phyloP scores from a whole-genome alignment of 2,113 vertebrate species.

The Empidonax alnorum region DNA sequence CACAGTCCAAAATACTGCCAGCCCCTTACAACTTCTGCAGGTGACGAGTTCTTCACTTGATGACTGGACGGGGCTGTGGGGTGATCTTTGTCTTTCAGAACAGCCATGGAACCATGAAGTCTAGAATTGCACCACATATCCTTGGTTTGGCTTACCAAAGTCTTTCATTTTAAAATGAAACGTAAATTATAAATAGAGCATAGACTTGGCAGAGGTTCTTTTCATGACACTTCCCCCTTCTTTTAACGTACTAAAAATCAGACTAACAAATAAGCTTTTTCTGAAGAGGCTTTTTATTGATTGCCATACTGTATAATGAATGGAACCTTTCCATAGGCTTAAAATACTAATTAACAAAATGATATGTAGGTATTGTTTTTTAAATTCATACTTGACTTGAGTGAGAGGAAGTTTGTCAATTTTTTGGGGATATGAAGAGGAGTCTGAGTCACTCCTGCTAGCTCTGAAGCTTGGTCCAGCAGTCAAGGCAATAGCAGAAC shows the following conservation, averaged over 20 bases:
- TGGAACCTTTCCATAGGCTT: background rate
- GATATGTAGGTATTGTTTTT: slow-evolving; percentile 49
- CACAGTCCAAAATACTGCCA: background rate
- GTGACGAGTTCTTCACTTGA: background rate
- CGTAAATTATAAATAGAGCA: background rate
- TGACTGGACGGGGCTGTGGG: background rate
- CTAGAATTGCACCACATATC: background rate
- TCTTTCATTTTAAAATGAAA: slow-evolving; percentile 2
- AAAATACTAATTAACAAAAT: slow-evolving; percentile 38
- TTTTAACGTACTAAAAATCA: background rate
- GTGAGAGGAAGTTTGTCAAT: slow-evolving; percentile 36
- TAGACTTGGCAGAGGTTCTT: slow-evolving; percentile 29
- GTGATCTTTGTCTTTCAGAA: slow-evolving; percentile 6
- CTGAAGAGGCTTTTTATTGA: slow-evolving; percentile 27
- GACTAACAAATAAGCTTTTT: slow-evolving; percentile 31
- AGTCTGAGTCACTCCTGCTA: slow-evolving; percentile 41
- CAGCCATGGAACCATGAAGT: background rate
- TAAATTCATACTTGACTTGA: slow-evolving; percentile 63
- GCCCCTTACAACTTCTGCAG: background rate
- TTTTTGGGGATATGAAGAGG: slow-evolving; percentile 64
- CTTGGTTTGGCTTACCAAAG: slow-evolving; percentile 36
- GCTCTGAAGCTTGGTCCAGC: slow-evolving; percentile 64
- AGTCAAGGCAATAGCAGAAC: slow-evolving; percentile 53
- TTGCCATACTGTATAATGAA: background rate
- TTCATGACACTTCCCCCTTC: background rate